A percentile compares a stretch with the other conserved stretches of the same genome.
Evolutionary conservation across 2,113 vertebrate species (phyloP).

Genomic region (Anoura caudifer): DNA sequence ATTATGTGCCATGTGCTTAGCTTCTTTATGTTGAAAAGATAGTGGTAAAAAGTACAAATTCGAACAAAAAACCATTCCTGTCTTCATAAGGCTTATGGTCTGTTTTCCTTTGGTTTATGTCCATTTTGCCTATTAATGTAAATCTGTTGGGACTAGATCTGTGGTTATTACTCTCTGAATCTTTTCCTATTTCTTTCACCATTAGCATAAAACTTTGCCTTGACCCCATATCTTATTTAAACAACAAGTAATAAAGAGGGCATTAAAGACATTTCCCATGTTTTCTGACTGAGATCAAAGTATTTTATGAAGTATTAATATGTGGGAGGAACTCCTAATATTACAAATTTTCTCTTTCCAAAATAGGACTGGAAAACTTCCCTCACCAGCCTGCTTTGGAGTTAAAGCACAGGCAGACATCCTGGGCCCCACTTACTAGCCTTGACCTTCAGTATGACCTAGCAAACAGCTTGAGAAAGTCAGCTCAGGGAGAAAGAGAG

Average conservation of each 20-base stretch:
- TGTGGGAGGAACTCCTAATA: background rate
- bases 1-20: background rate
- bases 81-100: background rate
- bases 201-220: background rate
- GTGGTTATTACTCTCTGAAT: background rate
- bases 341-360: background rate
- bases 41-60: background rate
- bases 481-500: background rate
- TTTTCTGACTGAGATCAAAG: background rate
- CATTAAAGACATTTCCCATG: background rate
- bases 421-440: background rate
- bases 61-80: background rate
- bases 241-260: background rate
- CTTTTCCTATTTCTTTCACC: background rate
- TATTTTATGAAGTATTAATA: background rate
- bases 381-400: background rate
- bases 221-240: background rate
- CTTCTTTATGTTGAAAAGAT: background rate
- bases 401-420: background rate
- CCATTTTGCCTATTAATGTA: background rate
- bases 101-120: background rate
- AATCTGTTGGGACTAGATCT: background rate
- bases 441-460: background rate
- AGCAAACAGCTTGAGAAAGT: background rate
- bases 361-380: background rate